Evolutionary conservation across 2,888 invertebrate species (phyloP), one percentile per base, ranked within the genome.

Genomic region (Sminthurinus aureus): DNA sequence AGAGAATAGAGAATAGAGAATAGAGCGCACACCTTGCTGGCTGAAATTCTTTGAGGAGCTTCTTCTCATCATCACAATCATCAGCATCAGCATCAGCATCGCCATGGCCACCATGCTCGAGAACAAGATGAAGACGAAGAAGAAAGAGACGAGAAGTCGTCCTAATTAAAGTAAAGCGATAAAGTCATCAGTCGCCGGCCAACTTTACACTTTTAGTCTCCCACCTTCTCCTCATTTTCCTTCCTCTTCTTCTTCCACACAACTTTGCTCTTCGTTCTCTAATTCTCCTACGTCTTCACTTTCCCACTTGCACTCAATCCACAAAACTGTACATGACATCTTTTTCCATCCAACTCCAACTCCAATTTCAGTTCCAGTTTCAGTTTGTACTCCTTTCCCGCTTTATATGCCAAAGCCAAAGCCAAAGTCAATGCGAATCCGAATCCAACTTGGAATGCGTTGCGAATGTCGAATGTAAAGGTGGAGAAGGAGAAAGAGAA

Each of bases 161-260:
- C 80, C 80, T 80, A 80, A 80, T 80, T 80, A 80, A 80, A 80
- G 80, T 80, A 80, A 80, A 80, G 80, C 71, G 80, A 80, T 80
- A 80, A 80, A 80, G 80, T 80, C 80, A 80, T 80, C 80, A 80
- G 80, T 69, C 66, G 22, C 80, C 51, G 73, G 80, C 69, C 80
- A 80, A 80, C 71, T 73, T 80, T 80, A 51, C 51, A 26, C 51
- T 58, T 18, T n/a, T 78, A 13, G 38, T 52, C 18, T 64, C n/a
- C 18, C 24, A 52, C 24, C 26, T 78, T n/a, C n/a, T n/a, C 38
- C 38, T 15, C 26, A 78, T 22, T 78, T 22, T 64, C 58, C 24
- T n/a, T 4, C 77, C 22, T 22, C 20, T 9, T 26, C 22, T 67
- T 20, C 11, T 8, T 9, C 1, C 24, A 20, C 8, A 50, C 24